These are phyloP conservation scores for Pangasius djambal DNA, from an alignment of 2,797 vertebrate genomes.

Conservation along the genomic window DNA sequence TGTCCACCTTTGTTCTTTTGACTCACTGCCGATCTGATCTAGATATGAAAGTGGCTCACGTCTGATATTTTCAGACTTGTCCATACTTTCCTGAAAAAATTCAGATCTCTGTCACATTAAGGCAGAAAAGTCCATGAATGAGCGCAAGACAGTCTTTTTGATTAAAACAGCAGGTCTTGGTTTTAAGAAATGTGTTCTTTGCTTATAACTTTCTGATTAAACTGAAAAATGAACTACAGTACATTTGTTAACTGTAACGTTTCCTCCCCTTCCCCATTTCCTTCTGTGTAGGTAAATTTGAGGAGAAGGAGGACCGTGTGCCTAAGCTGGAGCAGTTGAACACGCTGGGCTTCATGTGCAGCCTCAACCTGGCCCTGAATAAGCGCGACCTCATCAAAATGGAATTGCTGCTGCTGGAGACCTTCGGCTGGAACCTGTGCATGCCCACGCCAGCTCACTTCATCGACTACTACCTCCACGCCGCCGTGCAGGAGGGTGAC, in stretches of 20 bases:
- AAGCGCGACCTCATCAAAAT: constrained; percentile 86
- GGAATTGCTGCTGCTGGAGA: constrained; percentile 88
- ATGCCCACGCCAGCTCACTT: constrained; percentile 92
- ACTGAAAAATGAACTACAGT: not conserved
- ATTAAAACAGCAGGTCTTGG: no score
- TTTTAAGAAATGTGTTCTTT: not conserved
- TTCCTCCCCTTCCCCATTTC: not conserved
- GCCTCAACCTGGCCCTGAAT: constrained; percentile 82
- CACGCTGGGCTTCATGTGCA: constrained; percentile 82
- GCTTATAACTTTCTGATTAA: not conserved
- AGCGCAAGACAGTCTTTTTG: not conserved
- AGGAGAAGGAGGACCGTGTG: constrained; percentile 87
- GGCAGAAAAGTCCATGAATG: not conserved
- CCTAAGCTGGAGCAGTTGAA: constrained; percentile 91
- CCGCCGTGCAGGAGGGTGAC: constrained; percentile 83
- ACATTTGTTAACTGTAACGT: not conserved
- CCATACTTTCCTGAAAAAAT: not conserved
- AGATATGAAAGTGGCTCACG: not conserved
- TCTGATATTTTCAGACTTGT: not conserved
- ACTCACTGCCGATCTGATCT: not conserved
- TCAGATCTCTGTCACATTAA: not conserved
- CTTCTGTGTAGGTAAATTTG: constrained; percentile 85
- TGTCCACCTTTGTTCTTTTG: not conserved
- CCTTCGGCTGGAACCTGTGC: constrained; percentile 90
- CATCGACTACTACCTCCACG: constrained; percentile 92